Evolutionary conservation across 2,113 vertebrate genomes (phyloP).

Genomic region (Tricholaema leucomelas): DNA sequence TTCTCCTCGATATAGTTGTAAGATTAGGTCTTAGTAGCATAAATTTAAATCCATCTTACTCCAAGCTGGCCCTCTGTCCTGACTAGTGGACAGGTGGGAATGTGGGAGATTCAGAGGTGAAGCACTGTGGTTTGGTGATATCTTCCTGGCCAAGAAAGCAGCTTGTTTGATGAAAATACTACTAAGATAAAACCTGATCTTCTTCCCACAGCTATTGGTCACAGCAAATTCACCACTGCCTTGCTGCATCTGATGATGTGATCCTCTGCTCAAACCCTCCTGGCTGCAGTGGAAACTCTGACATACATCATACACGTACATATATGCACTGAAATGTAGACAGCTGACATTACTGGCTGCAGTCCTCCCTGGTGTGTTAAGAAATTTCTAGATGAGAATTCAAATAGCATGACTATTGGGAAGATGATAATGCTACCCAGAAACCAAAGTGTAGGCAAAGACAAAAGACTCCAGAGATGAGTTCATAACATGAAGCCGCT

Average conservation of each 20-base stretch:
- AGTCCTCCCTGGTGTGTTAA: not conserved
- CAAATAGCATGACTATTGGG: fast-evolving
- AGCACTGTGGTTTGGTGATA: not conserved
- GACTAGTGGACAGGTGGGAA: not conserved
- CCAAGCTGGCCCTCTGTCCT: not conserved
- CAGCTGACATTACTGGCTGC: not conserved
- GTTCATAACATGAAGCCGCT: not conserved
- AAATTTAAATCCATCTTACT: not conserved
- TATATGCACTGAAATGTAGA: not conserved
- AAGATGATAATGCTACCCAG: not conserved
- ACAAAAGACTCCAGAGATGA: not conserved
- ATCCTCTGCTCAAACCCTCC: not conserved
- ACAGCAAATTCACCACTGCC: not conserved
- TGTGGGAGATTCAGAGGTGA: not conserved
- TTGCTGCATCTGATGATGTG: not conserved
- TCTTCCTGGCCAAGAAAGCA: not conserved
- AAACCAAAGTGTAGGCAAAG: not conserved
- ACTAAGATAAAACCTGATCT: not conserved
- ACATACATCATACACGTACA: fast-evolving
- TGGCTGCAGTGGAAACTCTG: not conserved
- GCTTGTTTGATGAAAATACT: not conserved
- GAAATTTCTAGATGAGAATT: not conserved
- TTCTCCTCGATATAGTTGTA: not conserved
- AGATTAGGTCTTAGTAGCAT: not conserved
- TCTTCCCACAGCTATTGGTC: not conserved